Base-by-base conservation (phyloP, 2,888 invertebrate genomes). In the Holacanthella duospinosa region DNA sequence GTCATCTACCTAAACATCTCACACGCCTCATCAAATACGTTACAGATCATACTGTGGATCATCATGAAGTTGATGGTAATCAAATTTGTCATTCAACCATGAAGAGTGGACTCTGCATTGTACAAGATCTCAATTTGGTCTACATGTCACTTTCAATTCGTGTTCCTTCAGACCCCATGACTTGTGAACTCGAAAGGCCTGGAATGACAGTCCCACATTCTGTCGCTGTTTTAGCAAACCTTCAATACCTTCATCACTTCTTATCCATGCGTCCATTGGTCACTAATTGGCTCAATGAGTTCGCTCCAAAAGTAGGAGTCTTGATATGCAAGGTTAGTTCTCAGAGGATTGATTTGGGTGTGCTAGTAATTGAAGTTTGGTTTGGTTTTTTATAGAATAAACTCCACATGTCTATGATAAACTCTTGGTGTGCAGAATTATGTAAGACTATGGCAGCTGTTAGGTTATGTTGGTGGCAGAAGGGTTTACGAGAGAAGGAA, bases 381-480 rank as follows among this genome's bases (percentile, higher is more conserved):
- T 61, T 19, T 58, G n/a, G 43, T 26, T 43, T 58, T 43, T 59
- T 26, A 9, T 59, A 72, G 71, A 66, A 70, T 48, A 70, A 69
- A 58, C 60, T 73, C 9, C 70, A 73, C 36, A 68, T 68, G 55
- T 73, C 72, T 2, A 69, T 70, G 69, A 71, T 73, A 27, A 73
- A 73, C 62, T 73, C 72, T 2, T 73, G 72, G 72, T 71, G 71
- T 62, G 72, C 72, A 0, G 72, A 73, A 54, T 60, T 73, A 1
- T 73, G 72, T 43, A 73, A 73, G 63, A 70, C 71, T 4, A 68
- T 73, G 29, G 65, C 69, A 21, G 64, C 69, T 9, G 53, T 71
- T 6, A 69, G 67, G 57, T 64, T 64, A 1, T 73, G 72, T 56
- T 73, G 72, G 72, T 36, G 62, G 43, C 65, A 65, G 28, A 55